Evolutionary conservation across 2,113 vertebrate genomes (phyloP).

Genomic region (Rhinoptilus africanus): DNA sequence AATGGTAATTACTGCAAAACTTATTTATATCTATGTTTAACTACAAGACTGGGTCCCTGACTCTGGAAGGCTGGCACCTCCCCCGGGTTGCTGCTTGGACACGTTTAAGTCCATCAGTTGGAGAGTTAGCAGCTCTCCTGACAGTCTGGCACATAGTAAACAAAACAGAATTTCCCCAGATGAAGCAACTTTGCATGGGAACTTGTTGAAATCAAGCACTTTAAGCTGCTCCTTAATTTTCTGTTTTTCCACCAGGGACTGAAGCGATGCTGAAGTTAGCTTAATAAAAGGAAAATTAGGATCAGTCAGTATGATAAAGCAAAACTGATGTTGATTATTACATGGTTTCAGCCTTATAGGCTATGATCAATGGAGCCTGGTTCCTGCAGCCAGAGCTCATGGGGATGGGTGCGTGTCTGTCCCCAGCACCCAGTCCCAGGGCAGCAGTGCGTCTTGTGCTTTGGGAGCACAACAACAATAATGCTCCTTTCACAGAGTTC

Average conservation of each 20-base stretch:
- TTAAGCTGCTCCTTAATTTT: background rate
- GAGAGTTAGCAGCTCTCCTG: background rate
- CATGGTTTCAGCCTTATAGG: background rate
- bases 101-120: background rate
- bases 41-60: background rate
- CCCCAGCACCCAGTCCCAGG: background rate
- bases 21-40: background rate
- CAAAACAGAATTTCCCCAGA: background rate
- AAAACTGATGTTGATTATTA: background rate
- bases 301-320: background rate
- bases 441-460: background rate
- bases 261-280: background rate
- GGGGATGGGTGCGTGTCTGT: fast-evolving
- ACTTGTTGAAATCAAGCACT: background rate
- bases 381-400: background rate
- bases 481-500: background rate
- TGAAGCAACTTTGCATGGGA: background rate
- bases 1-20: background rate
- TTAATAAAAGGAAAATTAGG: background rate
- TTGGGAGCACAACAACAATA: fast-evolving
- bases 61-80: background rate
- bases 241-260: background rate
- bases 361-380: background rate
- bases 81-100: background rate
- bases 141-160: background rate